Evolutionary conservation across 2,797 vertebrate genomes (phyloP).

Genomic region (Hydrophis major): DNA sequence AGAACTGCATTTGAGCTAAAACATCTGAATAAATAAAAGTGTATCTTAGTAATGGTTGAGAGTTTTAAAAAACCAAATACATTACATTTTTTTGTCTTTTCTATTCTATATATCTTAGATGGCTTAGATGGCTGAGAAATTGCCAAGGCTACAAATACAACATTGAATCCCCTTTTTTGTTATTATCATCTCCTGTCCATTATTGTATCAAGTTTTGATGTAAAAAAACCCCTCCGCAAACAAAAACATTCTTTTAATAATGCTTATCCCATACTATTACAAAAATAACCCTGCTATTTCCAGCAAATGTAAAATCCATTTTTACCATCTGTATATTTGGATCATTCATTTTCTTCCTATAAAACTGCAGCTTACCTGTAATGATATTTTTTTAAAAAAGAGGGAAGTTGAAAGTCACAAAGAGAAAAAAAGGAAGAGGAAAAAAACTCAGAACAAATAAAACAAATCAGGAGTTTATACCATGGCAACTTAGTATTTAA

Average conservation of each 20-base stretch:
- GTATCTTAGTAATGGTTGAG: conserved; percentile 56
- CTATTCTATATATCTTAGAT: neutral
- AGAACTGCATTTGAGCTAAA: neutral
- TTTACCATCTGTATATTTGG: neutral
- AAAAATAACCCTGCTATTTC: neutral
- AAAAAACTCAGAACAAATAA: neutral
- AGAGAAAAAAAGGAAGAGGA: neutral
- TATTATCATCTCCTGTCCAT: neutral
- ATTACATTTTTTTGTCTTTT: neutral
- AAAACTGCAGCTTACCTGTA: neutral
- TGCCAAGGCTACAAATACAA: neutral
- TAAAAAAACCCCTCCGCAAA: neutral
- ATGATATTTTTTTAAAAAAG: neutral
- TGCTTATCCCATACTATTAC: neutral
- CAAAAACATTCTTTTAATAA: neutral
- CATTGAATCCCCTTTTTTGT: neutral
- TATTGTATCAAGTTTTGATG: neutral
- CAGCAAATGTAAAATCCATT: neutral
- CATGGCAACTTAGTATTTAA: neutral
- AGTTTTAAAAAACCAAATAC: conserved; percentile 40
- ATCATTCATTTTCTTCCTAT: neutral
- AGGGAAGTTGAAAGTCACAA: too few relatives aligned
- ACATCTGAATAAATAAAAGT: conserved; percentile 57
- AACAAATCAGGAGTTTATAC: neutral
- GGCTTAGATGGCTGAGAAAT: too few relatives aligned